Conservation (phyloP, 2,797 vertebrate genomes). For the Trichosurus vulpecula region DNA sequence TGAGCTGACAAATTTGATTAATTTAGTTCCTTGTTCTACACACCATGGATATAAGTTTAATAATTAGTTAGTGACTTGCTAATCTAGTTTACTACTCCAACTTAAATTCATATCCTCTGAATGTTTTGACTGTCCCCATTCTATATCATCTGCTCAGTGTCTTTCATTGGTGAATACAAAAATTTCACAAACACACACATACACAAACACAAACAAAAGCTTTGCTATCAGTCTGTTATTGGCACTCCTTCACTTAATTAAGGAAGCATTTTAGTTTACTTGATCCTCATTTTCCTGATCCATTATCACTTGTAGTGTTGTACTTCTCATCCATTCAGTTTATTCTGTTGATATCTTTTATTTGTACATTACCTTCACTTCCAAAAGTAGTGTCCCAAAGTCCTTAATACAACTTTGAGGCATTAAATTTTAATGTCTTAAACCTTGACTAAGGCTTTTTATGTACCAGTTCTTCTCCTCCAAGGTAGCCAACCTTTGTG, state of each 20-base stretch:
- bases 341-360: background rate
- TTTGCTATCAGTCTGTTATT: conserved; percentile 20
- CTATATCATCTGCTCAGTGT: background rate
- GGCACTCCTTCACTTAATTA: conserved; percentile 14
- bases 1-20: background rate
- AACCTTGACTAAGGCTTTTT: too few relatives aligned
- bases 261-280: background rate
- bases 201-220: background rate
- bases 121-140: background rate
- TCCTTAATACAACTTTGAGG: background rate
- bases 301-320: background rate
- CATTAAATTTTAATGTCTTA: background rate
- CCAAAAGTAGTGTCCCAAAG: background rate
- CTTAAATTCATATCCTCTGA: background rate
- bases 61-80: background rate
- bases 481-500: too few relatives aligned
- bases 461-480: too few relatives aligned
- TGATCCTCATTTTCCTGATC: background rate
- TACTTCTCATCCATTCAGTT: background rate
- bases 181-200: background rate
- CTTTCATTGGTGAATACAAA: background rate
- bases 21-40: background rate
- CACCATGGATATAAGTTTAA: background rate
- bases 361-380: background rate
- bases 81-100: background rate